A percentile compares a stretch with the other conserved stretches of the same genome.
Evolutionary conservation across 2,797 vertebrate species (phyloP).

Genomic region (Typhlichthys subterraneus): DNA sequence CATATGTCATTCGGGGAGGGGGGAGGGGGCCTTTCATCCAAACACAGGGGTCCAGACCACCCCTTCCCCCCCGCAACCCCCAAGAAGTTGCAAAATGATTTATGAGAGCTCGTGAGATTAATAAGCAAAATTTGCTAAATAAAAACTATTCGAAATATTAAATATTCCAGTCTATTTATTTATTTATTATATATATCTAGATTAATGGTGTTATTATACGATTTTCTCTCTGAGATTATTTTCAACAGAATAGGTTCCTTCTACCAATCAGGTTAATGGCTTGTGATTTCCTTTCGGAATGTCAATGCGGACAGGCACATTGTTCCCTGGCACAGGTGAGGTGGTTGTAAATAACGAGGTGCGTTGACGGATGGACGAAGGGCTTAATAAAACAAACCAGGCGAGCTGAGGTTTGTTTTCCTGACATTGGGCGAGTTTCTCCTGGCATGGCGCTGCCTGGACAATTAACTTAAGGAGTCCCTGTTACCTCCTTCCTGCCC

Average conservation of each 20-base stretch:
- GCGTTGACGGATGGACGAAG: constrained; percentile 35
- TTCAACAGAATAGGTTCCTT: constrained; percentile 19
- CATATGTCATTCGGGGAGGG: constrained; percentile 47
- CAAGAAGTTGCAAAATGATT: background rate
- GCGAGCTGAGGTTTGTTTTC: constrained; percentile 21
- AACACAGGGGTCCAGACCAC: background rate
- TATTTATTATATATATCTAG: no score
- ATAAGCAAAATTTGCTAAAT: no score
- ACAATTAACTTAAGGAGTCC: constrained; percentile 76
- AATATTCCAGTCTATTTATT: no score
- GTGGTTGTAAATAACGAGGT: constrained; percentile 64
- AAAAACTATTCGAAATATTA: no score
- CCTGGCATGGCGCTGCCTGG: constrained; percentile 40
- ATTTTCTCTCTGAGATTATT: background rate
- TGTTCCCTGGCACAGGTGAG: constrained; percentile 74
- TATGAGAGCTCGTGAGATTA: no score
- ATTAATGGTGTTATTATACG: no score
- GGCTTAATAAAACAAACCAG: constrained; percentile 60
- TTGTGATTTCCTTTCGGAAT: background rate
- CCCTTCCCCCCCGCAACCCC: constrained; percentile 9
- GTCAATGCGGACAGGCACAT: constrained; percentile 34
- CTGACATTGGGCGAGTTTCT: constrained; percentile 43
- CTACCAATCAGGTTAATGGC: constrained; percentile 69
- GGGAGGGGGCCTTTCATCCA: constrained; percentile 46
- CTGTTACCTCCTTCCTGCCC: constrained; percentile 80